Evolutionary conservation across 2,113 vertebrate species (phyloP), one percentile per base, ranked within the genome.

Genomic region (Marmota monax): DNA sequence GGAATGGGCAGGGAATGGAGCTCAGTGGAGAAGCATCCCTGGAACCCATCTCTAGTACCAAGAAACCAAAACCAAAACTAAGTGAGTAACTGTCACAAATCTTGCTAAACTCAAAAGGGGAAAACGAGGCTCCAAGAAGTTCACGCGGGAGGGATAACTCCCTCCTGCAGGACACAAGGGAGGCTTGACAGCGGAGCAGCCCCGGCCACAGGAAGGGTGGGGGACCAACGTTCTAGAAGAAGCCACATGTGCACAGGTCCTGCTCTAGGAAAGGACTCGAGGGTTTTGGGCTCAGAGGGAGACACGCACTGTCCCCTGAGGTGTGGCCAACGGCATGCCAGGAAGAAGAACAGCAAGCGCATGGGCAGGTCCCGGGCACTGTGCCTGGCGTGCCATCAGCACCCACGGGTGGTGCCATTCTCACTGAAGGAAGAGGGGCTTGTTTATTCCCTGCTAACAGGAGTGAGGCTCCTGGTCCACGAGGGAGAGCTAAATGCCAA

Each of bases 301-400:
- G 14, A 25, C 17, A 1, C 0, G 1, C 8, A 65, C 2, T 5
- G 45, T 9, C 29, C 39, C 29, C 27, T 4, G 67, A 58, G 34
- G 65, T 11, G 27, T 48, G 84, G n/a, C 61, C 61, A 63, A 9
- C 9, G 5, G 23, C 10, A 4, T 25, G 9, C 9, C 61, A 23
- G 61, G 23, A 58, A 6, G 56, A 18, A 23, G 58, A 22, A 61
- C 14, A 63, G 27, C 0, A 0, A 3, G 32, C 37, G 16, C 18
- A 7, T 2, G 69, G 77, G 72, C 72, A 48, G 25, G 73, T 39
- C 80, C 67, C 69, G 18, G 63, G 84, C 51, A 56, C 22, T 4
- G 25, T 0, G 9, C 53, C 39, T 32, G 74, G 39, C 18, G 22
- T 0, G 9, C 3, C 67, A 53, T 69, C 48, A 70, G 58, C 16